Conservation (phyloP, 2,888 invertebrate species). For the Panopea generosa region DNA sequence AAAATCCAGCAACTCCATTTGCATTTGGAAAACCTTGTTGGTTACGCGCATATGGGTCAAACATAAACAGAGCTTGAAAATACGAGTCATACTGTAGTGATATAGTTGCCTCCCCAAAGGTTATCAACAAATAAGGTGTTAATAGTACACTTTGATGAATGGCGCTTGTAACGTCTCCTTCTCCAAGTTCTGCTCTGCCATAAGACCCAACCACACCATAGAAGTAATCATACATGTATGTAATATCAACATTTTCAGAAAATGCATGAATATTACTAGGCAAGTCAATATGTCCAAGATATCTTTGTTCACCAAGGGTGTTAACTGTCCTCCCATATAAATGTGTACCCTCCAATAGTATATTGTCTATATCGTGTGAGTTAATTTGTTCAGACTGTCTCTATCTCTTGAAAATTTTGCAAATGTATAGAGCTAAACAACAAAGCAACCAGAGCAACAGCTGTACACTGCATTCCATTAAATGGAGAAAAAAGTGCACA, state of each 20-base stretch:
- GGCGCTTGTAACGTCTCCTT: not conserved
- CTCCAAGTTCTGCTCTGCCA: not conserved
- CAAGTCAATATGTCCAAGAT: conserved; percentile 15
- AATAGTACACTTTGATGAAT: not conserved
- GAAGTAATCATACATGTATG: conserved; percentile 20
- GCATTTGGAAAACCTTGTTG: not conserved
- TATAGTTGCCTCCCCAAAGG: not conserved
- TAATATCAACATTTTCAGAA: not conserved
- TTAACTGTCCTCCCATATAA: conserved; percentile 12
- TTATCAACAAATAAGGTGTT: not conserved
- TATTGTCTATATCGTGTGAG: conserved; percentile 6
- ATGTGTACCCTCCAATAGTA: conserved; percentile 6
- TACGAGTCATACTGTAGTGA: not conserved
- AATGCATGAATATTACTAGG: conserved; percentile 6
- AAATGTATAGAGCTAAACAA: conserved; percentile 8
- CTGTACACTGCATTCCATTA: conserved; percentile 44
- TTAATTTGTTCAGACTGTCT: not conserved
- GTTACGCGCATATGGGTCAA: not conserved
- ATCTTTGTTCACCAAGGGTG: not conserved
- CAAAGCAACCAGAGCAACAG: conserved; percentile 19
- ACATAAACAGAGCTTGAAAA: not conserved
- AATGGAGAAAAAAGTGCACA: conserved; percentile 26
- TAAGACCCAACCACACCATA: conserved; percentile 29
- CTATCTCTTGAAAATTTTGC: not conserved
- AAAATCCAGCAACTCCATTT: not conserved